A percentile compares a stretch with the other conserved stretches of the same genome.
phyloP scores from a whole-genome alignment of 2,888 invertebrate genomes.

The Arctia plantaginis region DNA sequence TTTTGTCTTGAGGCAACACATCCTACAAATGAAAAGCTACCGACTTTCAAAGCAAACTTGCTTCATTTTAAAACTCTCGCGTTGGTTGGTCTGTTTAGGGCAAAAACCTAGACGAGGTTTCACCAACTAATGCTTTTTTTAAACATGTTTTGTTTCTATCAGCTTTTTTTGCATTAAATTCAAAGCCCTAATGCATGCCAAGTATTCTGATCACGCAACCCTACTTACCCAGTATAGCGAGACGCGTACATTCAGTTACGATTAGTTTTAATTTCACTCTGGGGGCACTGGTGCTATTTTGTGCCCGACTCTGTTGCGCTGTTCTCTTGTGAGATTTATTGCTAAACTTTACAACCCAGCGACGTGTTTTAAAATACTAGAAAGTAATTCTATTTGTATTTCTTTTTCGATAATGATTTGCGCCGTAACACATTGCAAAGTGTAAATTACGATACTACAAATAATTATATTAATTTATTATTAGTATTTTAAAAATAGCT shows the following conservation, averaged over 20 bases:
- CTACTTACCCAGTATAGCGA: slow-evolving; percentile 55
- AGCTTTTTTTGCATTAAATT: slow-evolving; percentile 47
- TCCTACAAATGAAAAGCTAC: slow-evolving; percentile 80
- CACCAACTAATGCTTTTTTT: slow-evolving; percentile 68
- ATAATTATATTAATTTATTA: not conserved
- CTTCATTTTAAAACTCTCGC: slow-evolving; percentile 78
- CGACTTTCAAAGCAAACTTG: slow-evolving; percentile 72
- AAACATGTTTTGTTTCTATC: slow-evolving; percentile 59
- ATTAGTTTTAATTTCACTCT: slow-evolving; percentile 70
- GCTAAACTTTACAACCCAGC: slow-evolving; percentile 51
- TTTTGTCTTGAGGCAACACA: slow-evolving; percentile 81
- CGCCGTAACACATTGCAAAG: not conserved
- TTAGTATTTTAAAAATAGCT: slow-evolving; percentile 5
- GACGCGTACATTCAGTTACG: slow-evolving; percentile 56
- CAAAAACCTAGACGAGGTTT: slow-evolving; percentile 57
- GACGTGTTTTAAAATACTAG: slow-evolving; percentile 40
- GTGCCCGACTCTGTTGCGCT: slow-evolving; percentile 39
- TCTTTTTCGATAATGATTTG: too few relatives aligned
- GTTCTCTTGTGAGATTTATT: slow-evolving; percentile 58
- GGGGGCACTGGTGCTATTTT: slow-evolving; percentile 60
- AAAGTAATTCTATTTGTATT: slow-evolving; percentile 33
- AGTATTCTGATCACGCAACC: slow-evolving; percentile 63
- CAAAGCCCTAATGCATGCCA: slow-evolving; percentile 37
- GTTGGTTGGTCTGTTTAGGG: slow-evolving; percentile 57
- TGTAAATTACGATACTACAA: not conserved